Evolutionary conservation across 2,888 invertebrate species (phyloP), one percentile per base, ranked within the genome.

Genomic region (Pollenia amentaria): DNA sequence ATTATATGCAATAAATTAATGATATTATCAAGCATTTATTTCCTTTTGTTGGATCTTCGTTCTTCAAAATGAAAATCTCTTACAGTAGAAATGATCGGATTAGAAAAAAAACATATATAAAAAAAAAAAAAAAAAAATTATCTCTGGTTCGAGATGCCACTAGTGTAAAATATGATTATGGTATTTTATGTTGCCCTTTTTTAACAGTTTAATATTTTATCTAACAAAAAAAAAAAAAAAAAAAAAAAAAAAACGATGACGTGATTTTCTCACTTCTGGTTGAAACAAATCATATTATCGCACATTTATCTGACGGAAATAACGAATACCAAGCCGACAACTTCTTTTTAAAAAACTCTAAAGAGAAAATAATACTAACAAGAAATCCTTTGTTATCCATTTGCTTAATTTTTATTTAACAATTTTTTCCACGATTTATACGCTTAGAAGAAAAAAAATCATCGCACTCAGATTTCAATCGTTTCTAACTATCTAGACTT

Each of bases 361-460:
- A 44, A 10, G 40, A 64, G 2, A 46, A 51, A 38, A 62, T 14
- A 16, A 1, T 12, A 38, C 8, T 16, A 8, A 29, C 10, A 42
- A 40, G 1, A 72, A 12, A 21, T 8, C 16, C 18, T 40, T 51
- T 40, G 14, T 42, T 11, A 10, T n/a, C 4, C 42, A 11, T 40
- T 11, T 40, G 14, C 38, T n/a, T n/a, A n/a, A n/a, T 46, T 55
- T 65, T 55, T 55, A 42, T 76, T 18, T 21, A 44, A 60, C 1
- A 29, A 57, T n/a, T 60, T 60, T 46, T n/a, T 55, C n/a, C 65
- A 65, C 77, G 65, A 16, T 42, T 53, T 38, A 9, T 65, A 38
- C 55, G 77, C 46, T 67, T 14, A 38, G 14, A 29, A 44, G n/a
- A n/a, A 72, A 46, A 53, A 42, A 55, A 64, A 42, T 65, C 29